Evolutionary conservation across 2,113 vertebrate genomes (phyloP).

Genomic region (Lepidothrix coronata): DNA sequence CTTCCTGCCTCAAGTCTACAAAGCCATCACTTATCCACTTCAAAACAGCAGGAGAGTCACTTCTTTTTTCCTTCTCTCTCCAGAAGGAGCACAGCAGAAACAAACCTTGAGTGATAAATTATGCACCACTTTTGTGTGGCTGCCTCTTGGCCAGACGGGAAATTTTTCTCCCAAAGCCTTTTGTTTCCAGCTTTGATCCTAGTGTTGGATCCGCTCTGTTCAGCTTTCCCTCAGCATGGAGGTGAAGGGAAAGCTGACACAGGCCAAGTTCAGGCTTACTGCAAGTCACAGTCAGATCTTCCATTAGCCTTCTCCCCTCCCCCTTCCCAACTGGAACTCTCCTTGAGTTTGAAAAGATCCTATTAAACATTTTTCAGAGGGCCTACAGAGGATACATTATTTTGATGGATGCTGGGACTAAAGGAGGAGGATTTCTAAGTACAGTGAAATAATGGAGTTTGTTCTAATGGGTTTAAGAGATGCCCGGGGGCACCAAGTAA

Average conservation of each 20-base stretch:
- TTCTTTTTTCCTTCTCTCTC: constrained; percentile 40
- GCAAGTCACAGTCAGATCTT: constrained; percentile 52
- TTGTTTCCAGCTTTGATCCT: constrained; percentile 72
- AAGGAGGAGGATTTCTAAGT: constrained; percentile 62
- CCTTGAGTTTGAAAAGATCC: constrained; percentile 58
- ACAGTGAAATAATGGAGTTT: constrained; percentile 65
- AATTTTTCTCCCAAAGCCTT: constrained; percentile 70
- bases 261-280: constrained; percentile 68
- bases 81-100: constrained; percentile 58
- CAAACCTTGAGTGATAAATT: constrained; percentile 74
- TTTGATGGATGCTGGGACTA: constrained; percentile 63
- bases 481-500: constrained; percentile 71
- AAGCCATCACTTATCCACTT: constrained; percentile 38
- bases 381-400: constrained; percentile 65
- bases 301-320: constrained; percentile 51
- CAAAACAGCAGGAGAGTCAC: constrained; percentile 8
- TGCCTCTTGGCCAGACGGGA: constrained; percentile 72
- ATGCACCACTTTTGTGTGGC: constrained; percentile 73
- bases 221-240: constrained; percentile 54
- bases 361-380: constrained; percentile 59
- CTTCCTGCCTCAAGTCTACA: constrained; percentile 25
- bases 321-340: constrained; percentile 53
- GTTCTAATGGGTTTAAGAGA: constrained; percentile 67
- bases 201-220: constrained; percentile 57
- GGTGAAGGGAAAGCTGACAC: constrained; percentile 63